Evolutionary conservation across 2,113 vertebrate genomes (phyloP), one percentile per base, ranked within the genome.

Genomic region (Marcusenius ussheri): DNA sequence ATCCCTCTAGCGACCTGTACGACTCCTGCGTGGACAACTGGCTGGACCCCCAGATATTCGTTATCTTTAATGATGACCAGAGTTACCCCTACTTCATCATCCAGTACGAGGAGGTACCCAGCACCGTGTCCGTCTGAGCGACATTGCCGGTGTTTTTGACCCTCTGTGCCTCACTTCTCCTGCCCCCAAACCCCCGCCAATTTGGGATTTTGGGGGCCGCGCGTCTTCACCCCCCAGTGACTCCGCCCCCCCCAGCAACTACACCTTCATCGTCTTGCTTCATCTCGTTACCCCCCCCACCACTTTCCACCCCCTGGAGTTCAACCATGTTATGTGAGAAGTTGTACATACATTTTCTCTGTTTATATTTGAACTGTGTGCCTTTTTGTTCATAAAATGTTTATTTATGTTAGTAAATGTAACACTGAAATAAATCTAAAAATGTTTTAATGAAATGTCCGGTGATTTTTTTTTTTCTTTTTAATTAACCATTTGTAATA

Each of bases 21-120:
- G 98, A 99, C 97, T 99, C 98, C 24, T 99, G 98, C 15, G 98
- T 99, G 95, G 98, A 99, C 96, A 99, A 99, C 95, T 98, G 95
- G 95, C 96, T 99, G 89, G 98, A 99, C 94, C 98, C 98, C 49
- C 98, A 99, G 95, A 99, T 99, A 93, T 99, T 98, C 87, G 98
- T 99, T 92, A 99, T 99, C 94, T 99, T 99, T 94, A 99, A 99
- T 1, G 98, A 99, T 0, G 98, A 99, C 91, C 98, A 99, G 97
- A 99, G 98, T 95, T 99, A 99, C 93, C 98, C 98, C 1, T 99
- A 99, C 93, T 99, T 99, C 90, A 98, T 99, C 92, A 98, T 99
- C 92, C 98, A 99, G 8, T 99, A 99, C 2, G 98, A 99, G 93
- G 98, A 99, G 95, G 97, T 99, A 92, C 95, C 97, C 94, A 97